Evolutionary conservation across 2,888 invertebrate genomes (phyloP).

Genomic region (Crossocerus cetratus): DNA sequence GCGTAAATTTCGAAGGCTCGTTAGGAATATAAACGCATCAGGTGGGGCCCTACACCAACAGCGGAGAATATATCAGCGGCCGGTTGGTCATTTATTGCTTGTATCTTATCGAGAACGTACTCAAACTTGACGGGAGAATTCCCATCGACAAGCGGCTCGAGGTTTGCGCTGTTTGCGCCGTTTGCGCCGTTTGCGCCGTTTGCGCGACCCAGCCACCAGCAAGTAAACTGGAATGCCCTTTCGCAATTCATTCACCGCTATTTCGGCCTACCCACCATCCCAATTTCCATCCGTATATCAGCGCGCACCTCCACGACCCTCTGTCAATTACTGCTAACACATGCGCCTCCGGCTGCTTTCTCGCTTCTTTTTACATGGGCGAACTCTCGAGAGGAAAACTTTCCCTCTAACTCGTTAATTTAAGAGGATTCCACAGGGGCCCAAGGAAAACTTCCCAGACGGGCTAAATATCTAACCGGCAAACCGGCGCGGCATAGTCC

Average conservation of each 20-base stretch:
- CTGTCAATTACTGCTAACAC: too few relatives aligned
- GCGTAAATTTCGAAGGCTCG: slow-evolving; percentile 43
- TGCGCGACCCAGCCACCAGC: too few relatives aligned
- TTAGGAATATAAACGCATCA: slow-evolving; percentile 21
- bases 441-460: slow-evolving; percentile 50
- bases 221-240: too few relatives aligned
- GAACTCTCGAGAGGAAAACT: slow-evolving; percentile 28
- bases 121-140: slow-evolving; percentile 7
- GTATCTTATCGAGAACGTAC: slow-evolving; percentile 48
- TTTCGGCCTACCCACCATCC: too few relatives aligned
- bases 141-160: background rate
- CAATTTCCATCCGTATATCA: too few relatives aligned
- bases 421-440: slow-evolving; percentile 46
- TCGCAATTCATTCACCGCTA: too few relatives aligned
- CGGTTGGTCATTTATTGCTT: slow-evolving; percentile 55
- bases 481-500: background rate
- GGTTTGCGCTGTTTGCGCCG: too few relatives aligned
- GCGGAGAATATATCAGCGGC: slow-evolving; percentile 32
- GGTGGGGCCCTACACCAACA: slow-evolving; percentile 28
- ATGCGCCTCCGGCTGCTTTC: too few relatives aligned
- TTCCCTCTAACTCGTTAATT: slow-evolving; percentile 47
- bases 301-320: too few relatives aligned
- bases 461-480: slow-evolving; percentile 41
- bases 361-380: slow-evolving; percentile 16
- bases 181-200: too few relatives aligned